A percentile compares a stretch with the other conserved stretches of the same genome.
Evolutionary conservation across 1,140 invertebrate genomes (phyloP).

Genomic region (Cryptotermes secundus): DNA sequence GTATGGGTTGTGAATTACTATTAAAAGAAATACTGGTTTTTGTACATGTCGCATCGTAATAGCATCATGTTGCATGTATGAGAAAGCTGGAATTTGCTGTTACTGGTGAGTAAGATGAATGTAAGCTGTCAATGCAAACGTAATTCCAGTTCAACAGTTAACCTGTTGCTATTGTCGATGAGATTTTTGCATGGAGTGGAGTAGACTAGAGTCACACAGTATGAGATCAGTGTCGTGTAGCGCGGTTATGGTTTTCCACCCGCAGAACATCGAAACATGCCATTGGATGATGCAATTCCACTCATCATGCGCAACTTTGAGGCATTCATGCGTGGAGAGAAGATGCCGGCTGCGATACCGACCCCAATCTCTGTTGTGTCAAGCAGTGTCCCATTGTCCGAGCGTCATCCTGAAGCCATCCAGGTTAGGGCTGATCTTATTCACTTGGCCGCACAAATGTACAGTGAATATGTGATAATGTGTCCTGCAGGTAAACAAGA

Average conservation of each 20-base stretch:
- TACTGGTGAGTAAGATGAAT: no score
- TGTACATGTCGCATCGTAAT: not conserved
- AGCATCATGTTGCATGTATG: not conserved
- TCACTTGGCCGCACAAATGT: slow-evolving; percentile 36
- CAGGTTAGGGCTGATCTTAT: slow-evolving; percentile 49
- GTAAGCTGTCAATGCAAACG: not conserved
- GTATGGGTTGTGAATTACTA: not conserved
- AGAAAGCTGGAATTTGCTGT: not conserved
- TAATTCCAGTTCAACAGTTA: not conserved
- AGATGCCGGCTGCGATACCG: slow-evolving; percentile 39
- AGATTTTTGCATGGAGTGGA: not conserved
- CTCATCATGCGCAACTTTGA: slow-evolving; percentile 78
- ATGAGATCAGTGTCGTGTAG: not conserved
- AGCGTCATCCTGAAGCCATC: slow-evolving; percentile 67
- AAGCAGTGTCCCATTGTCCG: slow-evolving; percentile 47
- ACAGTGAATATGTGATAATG: not conserved
- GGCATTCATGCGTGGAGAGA: slow-evolving; percentile 67
- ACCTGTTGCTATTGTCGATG: not conserved
- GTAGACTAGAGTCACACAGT: not conserved
- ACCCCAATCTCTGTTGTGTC: slow-evolving; percentile 31
- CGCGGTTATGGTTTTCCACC: not conserved
- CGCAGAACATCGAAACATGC: slow-evolving; percentile 91
- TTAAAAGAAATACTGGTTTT: not conserved
- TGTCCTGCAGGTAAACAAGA: not conserved
- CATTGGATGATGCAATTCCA: slow-evolving; percentile 82